Conservation (phyloP, 2,888 invertebrate species). For the Drosophila parthenogenetica region DNA sequence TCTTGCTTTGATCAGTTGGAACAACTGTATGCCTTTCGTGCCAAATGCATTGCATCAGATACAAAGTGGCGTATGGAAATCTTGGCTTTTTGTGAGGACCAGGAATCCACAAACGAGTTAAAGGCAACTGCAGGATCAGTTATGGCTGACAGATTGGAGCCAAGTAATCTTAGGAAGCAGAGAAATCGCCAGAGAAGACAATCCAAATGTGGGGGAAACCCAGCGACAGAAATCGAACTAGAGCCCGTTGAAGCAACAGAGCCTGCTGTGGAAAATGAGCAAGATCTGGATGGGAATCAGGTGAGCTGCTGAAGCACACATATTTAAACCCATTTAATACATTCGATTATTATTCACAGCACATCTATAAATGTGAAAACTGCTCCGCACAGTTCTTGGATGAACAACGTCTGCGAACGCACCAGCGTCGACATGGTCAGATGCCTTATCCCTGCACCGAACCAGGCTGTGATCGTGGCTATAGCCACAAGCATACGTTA, state of each 20-base stretch:
- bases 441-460: constrained; percentile 66
- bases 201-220: not conserved
- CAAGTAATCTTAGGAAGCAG: not conserved
- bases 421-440: constrained; percentile 71
- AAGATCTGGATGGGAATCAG: constrained; percentile 1
- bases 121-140: not conserved
- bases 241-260: not conserved
- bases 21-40: constrained; percentile 37
- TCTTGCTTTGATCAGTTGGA: constrained; percentile 34
- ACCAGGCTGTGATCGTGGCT: constrained; percentile 65
- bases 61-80: constrained; percentile 49
- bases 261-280: not conserved
- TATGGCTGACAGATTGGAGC: not conserved
- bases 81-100: constrained; percentile 24
- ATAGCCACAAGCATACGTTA: constrained; percentile 75
- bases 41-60: constrained; percentile 45
- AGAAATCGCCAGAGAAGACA: not conserved
- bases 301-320: not conserved
- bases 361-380: constrained; percentile 57
- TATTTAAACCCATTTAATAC: not conserved
- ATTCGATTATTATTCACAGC: not conserved
- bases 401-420: constrained; percentile 61
- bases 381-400: constrained; percentile 63
- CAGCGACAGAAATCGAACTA: not conserved
- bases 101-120: constrained; percentile 12